Evolutionary conservation across 2,113 vertebrate species (phyloP), one percentile per base, ranked within the genome.

Genomic region (Copsychus sechellarum): DNA sequence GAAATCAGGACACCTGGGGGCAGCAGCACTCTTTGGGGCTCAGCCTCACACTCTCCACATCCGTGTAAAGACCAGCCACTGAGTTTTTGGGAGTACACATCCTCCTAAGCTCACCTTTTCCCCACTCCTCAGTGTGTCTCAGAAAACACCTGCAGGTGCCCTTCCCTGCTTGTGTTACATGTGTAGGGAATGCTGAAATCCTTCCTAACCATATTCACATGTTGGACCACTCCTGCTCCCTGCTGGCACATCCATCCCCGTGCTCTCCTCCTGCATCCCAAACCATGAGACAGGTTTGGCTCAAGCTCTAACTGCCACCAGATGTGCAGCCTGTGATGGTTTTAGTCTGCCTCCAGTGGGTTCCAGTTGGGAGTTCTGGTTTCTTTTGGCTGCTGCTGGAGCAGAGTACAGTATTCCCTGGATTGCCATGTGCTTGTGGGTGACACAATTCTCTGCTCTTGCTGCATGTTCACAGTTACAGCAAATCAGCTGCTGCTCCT

Each of bases 91-190:
- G 57, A 29, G 25, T 28, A 1, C 57, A 3, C 20, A 4, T 64
- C 81, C 24, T 31, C 38, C 42, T 9, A 12, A 54, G 43, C 16
- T 51, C 15, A 15, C 64, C 29, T 51, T 48, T 6, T 34, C 24
- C 31, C 42, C 56, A 17, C 45, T 42, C 4, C 25, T 53, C 0
- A 3, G 5, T 12, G 9, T 11, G 19, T 50, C 61, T 62, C 57
- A 56, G 65, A n/a, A 16, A 36, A 48, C 8, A 40, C 50, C n/a
- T 0, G 1, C 45, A 81, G 58, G 17, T 71, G 29, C 43, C 43
- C 8, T 86, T 80, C 81, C 74, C 57, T 62, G 6, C 7, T 0
- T 0, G 3, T 45, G 31, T 28, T n/a, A 8, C 3, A 0, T 6
- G 5, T 3, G 10, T 1, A 5, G 78, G 38, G 38, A 76, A 26